Evolutionary conservation across 2,888 invertebrate species (phyloP).

Genomic region (Eupithecia insigniata): DNA sequence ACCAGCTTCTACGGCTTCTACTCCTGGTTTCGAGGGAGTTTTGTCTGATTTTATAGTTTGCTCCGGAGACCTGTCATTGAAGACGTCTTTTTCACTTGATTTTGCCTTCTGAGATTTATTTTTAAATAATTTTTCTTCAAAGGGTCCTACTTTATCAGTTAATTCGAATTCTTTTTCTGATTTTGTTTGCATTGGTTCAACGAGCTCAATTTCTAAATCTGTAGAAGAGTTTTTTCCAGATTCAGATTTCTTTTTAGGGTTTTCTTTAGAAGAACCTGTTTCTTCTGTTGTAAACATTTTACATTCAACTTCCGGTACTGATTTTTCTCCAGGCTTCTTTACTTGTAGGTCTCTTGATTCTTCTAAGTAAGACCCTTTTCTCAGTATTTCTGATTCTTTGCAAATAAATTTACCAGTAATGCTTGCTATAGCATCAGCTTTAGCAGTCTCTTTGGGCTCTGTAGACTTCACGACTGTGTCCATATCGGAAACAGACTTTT

Average conservation of each 20-base stretch:
- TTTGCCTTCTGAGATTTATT: neutral
- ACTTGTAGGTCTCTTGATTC: neutral
- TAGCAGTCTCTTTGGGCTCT: neutral
- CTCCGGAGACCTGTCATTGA: neutral
- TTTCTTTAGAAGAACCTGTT: neutral
- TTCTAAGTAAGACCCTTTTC: neutral
- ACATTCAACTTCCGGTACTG: neutral
- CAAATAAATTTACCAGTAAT: neutral
- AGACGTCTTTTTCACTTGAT: neutral
- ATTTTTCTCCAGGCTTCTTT: neutral
- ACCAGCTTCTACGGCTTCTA: neutral
- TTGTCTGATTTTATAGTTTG: neutral
- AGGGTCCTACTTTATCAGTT: neutral
- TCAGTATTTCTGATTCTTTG: neutral
- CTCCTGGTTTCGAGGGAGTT: neutral
- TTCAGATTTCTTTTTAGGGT: slow-evolving; percentile 17
- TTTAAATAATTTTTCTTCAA: neutral
- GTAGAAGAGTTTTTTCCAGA: slow-evolving; percentile 1
- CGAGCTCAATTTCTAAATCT: slow-evolving; percentile 7
- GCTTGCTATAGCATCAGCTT: neutral
- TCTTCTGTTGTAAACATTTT: neutral
- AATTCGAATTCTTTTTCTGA: neutral
- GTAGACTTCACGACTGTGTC: neutral
- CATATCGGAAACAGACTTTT: slow-evolving; percentile 40
- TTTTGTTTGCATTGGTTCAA: neutral